These are phyloP conservation scores for Amia ocellicauda DNA, from an alignment of 2,113 vertebrate species.

Conservation along the genomic window DNA sequence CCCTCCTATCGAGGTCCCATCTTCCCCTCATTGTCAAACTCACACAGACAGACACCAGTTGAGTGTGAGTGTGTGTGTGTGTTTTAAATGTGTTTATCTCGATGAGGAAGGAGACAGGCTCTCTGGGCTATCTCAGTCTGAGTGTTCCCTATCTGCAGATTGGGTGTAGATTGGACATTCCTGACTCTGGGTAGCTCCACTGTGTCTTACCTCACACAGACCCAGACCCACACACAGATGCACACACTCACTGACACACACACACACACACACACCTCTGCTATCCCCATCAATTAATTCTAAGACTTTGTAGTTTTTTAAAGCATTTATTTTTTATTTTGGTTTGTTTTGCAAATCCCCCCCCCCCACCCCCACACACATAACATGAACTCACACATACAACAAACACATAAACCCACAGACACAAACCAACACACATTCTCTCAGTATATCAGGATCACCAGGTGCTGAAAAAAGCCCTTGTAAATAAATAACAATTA, in stretches of 20 bases:
- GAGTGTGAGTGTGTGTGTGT: slow-evolving; percentile 24
- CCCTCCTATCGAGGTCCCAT: neutral
- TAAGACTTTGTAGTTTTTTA: too few species aligned
- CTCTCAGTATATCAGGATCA: too few species aligned
- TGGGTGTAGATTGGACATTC: slow-evolving; percentile 40
- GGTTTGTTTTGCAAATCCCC: too few species aligned
- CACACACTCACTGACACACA: slow-evolving; percentile 15
- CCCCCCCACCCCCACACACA: too few species aligned
- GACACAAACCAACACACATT: too few species aligned
- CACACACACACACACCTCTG: neutral
- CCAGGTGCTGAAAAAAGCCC: too few species aligned
- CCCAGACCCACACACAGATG: slow-evolving; percentile 1
- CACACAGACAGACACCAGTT: neutral
- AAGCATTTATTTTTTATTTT: too few species aligned
- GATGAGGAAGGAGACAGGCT: slow-evolving; percentile 57
- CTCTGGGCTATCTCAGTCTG: slow-evolving; percentile 50
- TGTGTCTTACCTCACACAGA: slow-evolving; percentile 8
- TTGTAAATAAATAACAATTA: too few species aligned
- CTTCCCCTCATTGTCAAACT: neutral
- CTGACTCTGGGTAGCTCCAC: slow-evolving; percentile 16
- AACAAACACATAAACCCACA: too few species aligned
- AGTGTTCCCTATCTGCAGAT: slow-evolving; percentile 51
- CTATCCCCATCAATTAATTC: too few species aligned
- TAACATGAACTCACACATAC: too few species aligned
- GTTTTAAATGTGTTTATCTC: slow-evolving; percentile 38